Evolutionary conservation across 2,113 vertebrate genomes (phyloP), one percentile per base, ranked within the genome.

Genomic region (Pandion haliaetus): DNA sequence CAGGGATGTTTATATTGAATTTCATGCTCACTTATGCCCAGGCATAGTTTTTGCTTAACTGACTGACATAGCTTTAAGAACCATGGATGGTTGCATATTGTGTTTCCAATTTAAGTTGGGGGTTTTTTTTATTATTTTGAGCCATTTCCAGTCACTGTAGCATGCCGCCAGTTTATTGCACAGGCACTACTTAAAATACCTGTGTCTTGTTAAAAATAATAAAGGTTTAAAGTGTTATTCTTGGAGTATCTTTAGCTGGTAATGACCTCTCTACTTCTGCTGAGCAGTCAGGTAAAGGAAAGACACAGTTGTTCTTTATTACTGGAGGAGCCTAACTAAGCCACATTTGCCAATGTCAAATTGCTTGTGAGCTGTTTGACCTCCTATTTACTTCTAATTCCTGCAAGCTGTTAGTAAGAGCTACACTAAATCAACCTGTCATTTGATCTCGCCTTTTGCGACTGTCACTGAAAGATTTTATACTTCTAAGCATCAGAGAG

Each of bases 321-420:
- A 97, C 93, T 92, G 94, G 95, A 97, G 94, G 78, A 93, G 87
- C 94, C 93, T 94, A 97, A 98, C 88, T 81, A 98, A 98, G 96
- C 91, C 40, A 42, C 59, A 80, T 96, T 97, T 97, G 94, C 96
- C 96, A 92, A 94, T 96, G 96, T 97, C 97, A 97, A 97, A 97
- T 97, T 96, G 95, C 93, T 91, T 18, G 49, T 8, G 77, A 96
- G 94, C 93, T 78, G 42, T 95, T 97, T 98, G 97, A 98, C 98
- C 97, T 96, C 84, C 49, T 97, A 95, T 97, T 97, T 98, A 97
- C 95, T 96, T 97, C 95, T 98, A 91, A 98, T 98, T 97, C 97
- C 95, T 97, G 88, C 96, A 95, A 96, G 94, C 97, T 94, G 94
- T 94, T 96, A 92, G 93, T 77, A 95, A 97, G 97, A 98, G 94